Conservation (phyloP, 2,113 vertebrate species). For the Setophaga coronata region DNA sequence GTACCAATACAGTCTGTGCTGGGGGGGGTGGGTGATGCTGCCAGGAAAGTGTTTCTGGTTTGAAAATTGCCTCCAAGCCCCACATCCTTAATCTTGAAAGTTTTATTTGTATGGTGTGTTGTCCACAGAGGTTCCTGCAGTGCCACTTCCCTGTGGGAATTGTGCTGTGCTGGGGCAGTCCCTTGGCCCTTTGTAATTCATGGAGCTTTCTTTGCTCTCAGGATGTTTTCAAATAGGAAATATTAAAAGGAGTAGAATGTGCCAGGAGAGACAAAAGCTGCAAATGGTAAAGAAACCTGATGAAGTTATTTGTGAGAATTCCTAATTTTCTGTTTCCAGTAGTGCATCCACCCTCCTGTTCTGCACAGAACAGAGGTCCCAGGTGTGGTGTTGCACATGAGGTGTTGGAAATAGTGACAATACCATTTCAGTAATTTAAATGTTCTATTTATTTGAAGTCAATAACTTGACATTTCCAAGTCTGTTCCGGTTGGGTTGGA, state of each 20-base stretch:
- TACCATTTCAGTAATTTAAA: conserved; percentile 47
- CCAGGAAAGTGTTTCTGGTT: background rate
- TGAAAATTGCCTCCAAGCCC: background rate
- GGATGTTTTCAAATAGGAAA: background rate
- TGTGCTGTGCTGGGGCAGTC: rapidly evolving
- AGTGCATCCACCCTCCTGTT: background rate
- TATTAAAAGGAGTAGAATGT: background rate
- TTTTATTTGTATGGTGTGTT: rapidly evolving
- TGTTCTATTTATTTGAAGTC: conserved; percentile 72
- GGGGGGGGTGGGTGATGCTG: background rate
- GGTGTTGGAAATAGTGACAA: background rate
- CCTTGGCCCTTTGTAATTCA: background rate
- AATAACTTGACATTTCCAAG: background rate
- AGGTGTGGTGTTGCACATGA: background rate
- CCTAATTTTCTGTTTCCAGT: background rate
- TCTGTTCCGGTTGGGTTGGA: background rate
- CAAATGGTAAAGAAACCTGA: background rate
- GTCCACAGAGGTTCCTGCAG: background rate
- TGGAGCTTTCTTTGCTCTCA: background rate
- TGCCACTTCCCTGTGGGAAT: background rate
- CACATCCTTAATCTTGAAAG: rapidly evolving
- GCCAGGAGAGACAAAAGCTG: background rate
- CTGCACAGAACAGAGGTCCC: background rate
- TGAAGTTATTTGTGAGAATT: background rate
- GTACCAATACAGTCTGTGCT: rapidly evolving